These are phyloP conservation scores for Natator depressus DNA, from an alignment of 2,113 vertebrate genomes.

Conservation along the genomic window DNA sequence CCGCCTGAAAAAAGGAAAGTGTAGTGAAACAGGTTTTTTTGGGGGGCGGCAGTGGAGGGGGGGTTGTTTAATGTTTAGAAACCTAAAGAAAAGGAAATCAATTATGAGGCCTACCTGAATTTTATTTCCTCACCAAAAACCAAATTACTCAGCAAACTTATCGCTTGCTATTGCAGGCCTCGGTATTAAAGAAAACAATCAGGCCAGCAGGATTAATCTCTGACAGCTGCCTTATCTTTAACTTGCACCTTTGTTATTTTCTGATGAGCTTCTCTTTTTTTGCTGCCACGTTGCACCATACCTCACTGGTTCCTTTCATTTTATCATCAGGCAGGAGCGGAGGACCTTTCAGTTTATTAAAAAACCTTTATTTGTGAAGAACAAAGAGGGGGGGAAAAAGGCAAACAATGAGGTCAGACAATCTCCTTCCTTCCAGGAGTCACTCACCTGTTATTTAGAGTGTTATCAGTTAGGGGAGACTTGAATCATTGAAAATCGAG, in stretches of 20 bases:
- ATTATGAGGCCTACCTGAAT: conserved; percentile 99
- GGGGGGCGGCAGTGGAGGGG: too few species aligned
- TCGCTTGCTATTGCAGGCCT: conserved; percentile 98
- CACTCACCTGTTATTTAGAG: conserved; percentile 99
- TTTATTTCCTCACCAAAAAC: conserved; percentile 98
- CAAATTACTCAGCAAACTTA: conserved; percentile 99
- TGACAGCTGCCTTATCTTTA: conserved; percentile 99
- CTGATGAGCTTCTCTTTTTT: conserved; percentile 98
- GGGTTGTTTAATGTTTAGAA: conserved; percentile 85
- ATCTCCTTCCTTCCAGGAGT: conserved; percentile 98
- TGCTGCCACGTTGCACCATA: conserved; percentile 96
- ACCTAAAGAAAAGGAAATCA: conserved; percentile 96
- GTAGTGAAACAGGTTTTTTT: conserved; percentile 85
- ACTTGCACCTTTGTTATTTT: conserved; percentile 99
- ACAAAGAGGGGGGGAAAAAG: conserved; percentile 92
- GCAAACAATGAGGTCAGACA: conserved; percentile 99
- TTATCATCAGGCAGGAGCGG: conserved; percentile 92
- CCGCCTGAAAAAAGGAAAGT: conserved; percentile 67
- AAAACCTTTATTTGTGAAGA: conserved; percentile 99
- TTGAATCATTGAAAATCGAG: conserved; percentile 82
- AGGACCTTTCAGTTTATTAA: conserved; percentile 99
- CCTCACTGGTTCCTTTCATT: conserved; percentile 99
- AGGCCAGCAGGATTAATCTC: conserved; percentile 99
- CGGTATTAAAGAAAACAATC: conserved; percentile 99
- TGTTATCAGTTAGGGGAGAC: conserved; percentile 91